Evolutionary conservation across 1,140 invertebrate genomes (phyloP).

Genomic region (Neodiprion fabricii): DNA sequence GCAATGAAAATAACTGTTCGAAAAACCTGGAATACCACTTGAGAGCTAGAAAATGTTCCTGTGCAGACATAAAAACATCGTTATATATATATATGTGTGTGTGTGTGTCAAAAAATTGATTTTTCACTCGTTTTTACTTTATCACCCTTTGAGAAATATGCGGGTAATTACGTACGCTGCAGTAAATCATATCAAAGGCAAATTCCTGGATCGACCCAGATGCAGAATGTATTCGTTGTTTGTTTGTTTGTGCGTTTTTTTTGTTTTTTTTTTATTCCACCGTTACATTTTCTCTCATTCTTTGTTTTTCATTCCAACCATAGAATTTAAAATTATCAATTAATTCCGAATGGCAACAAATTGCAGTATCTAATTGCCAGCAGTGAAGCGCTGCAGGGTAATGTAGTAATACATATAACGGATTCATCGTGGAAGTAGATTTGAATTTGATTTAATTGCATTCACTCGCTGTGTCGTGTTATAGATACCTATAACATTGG

Average conservation of each 20-base stretch:
- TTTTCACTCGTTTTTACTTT: too few relatives aligned
- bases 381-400: not conserved
- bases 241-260: not conserved
- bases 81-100: too few relatives aligned
- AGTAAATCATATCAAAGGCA: too few relatives aligned
- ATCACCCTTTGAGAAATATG: too few relatives aligned
- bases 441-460: not conserved
- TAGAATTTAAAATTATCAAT: not conserved
- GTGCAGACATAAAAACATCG: too few relatives aligned
- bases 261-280: not conserved
- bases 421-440: not conserved
- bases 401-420: not conserved
- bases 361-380: not conserved
- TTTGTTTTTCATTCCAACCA: not conserved
- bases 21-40: too few relatives aligned
- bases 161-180: too few relatives aligned
- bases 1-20: too few relatives aligned
- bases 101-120: too few relatives aligned
- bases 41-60: too few relatives aligned
- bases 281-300: not conserved
- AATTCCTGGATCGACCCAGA: too few relatives aligned
- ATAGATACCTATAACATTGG: too few relatives aligned
- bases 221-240: not conserved
- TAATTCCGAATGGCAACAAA: not conserved
- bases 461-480: not conserved